A percentile compares a stretch with the other conserved stretches of the same genome.
phyloP scores from a whole-genome alignment of 2,113 vertebrate species.

The Meriones unguiculatus region DNA sequence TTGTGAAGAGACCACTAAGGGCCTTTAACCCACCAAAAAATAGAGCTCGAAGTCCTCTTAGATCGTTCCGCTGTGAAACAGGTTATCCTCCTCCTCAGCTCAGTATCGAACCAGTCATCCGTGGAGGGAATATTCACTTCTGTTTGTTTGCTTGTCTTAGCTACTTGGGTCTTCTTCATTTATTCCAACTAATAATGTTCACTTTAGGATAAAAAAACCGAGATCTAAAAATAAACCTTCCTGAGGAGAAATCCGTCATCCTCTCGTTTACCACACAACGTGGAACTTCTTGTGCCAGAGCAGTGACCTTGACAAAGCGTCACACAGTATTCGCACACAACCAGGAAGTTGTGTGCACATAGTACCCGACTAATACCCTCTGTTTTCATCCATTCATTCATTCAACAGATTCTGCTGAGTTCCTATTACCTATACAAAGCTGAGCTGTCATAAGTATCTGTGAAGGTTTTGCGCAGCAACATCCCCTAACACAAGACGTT shows the following conservation, averaged over 20 bases:
- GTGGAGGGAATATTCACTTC: background rate
- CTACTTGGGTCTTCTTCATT: background rate
- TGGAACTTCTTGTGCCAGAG: background rate
- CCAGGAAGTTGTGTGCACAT: background rate
- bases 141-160: background rate
- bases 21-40: background rate
- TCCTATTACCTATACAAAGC: background rate
- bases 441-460: background rate
- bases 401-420: background rate
- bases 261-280: rapidly evolving
- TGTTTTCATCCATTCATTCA: background rate
- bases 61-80: background rate
- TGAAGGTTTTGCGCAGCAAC: background rate
- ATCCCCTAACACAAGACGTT: background rate
- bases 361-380: background rate
- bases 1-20: background rate
- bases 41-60: background rate
- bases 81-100: background rate
- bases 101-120: no score
- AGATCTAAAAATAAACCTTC: background rate
- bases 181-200: conserved; percentile 26
- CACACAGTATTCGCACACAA: background rate
- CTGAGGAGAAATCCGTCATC: background rate
- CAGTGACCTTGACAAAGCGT: background rate
- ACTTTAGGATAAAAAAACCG: conserved; percentile 2